These are phyloP conservation scores for Rhopalosiphum padi DNA, from an alignment of 1,140 invertebrate species.

Conservation along the genomic window DNA sequence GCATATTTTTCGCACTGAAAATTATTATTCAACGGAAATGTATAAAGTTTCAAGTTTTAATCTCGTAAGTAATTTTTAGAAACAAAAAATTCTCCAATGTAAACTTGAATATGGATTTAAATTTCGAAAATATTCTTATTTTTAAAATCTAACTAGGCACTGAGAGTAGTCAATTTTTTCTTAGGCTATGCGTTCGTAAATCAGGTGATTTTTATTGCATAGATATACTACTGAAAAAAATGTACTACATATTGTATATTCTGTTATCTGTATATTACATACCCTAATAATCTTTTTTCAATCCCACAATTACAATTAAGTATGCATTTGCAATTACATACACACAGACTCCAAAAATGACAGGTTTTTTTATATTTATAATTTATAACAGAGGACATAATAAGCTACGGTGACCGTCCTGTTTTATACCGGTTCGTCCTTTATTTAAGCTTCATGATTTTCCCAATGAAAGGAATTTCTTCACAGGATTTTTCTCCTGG, in stretches of 20 bases:
- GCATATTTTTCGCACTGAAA: background rate
- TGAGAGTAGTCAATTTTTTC: background rate
- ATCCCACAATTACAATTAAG: background rate
- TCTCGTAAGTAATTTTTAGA: background rate
- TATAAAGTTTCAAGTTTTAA: too few relatives aligned
- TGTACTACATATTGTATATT: background rate
- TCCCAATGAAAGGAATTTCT: background rate
- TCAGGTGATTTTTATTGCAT: background rate
- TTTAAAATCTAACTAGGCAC: background rate
- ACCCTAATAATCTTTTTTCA: background rate
- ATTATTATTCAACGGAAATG: too few relatives aligned
- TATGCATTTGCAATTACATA: background rate
- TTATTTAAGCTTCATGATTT: background rate
- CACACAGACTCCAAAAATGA: background rate
- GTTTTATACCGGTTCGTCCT: background rate
- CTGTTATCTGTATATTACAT: background rate
- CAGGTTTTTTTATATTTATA: background rate
- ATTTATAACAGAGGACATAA: background rate
- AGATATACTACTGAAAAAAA: background rate
- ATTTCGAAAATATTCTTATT: background rate
- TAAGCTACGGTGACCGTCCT: background rate
- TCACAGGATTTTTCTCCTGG: background rate
- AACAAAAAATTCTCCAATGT: too few relatives aligned
- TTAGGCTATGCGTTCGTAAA: background rate
- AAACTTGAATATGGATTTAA: background rate